Base-by-base conservation (phyloP, 2,797 vertebrate genomes). In the Enteromius radiatus region DNA sequence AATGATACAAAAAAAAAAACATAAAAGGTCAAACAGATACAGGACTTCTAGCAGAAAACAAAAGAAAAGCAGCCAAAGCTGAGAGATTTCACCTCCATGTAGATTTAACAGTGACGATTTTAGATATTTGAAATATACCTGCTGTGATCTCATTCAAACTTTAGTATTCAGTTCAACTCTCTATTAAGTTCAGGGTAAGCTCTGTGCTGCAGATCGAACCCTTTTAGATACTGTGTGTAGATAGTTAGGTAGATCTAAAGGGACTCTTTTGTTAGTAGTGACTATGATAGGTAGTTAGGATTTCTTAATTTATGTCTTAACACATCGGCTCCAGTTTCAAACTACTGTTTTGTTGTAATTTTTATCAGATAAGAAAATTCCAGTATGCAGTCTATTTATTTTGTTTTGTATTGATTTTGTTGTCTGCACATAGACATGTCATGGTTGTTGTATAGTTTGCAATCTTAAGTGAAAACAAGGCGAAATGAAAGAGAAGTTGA, bases 301-400 rank as follows among this genome's bases (percentile, higher is more conserved):
- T 85, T 82, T 87, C 76, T 76, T 49, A 61, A 81, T 91, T 92
- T 82, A 90, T 88, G 82, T 91, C 89, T 92, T 89, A 91, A 91
- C 86, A 90, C 86, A 89, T 90, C 85, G 52, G 87, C 87, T 85
- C 84, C 82, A 78, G 78, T 81, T 91, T 89, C 88, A 87, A 81
- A 88, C 86, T 88, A 86, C 85, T 87, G 84, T 89, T 89, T 86
- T 89, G 31, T 74, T 74, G 88, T 92, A 38, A 92, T 91, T 92
- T 90, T 88, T 90, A 89, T 91, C 85, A 80, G 76, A 70, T 78
- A 71, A 23, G 73, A 87, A 86, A 87, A 88, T 91, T 87, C 89
- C 65, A 85, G 82, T 76, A 64, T 86, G 84, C 90, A 86, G 88
- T 88, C 91, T 92, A 93, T 92, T 92, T 90, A 91, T 90, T 85